Evolutionary conservation across 2,113 vertebrate species (phyloP).

Genomic region (Dissostichus mawsoni): DNA sequence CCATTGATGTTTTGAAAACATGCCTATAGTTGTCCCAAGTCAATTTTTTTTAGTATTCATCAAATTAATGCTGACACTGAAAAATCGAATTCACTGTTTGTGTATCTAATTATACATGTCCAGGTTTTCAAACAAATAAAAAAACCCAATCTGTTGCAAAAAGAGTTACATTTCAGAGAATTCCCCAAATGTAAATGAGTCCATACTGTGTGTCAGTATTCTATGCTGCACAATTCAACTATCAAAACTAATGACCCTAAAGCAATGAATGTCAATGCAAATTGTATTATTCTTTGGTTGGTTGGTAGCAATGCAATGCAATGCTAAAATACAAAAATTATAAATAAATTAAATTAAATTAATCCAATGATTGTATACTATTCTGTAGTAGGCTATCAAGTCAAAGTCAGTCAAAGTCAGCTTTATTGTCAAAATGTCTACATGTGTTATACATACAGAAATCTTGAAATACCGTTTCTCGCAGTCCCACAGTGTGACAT

Average conservation of each 20-base stretch:
- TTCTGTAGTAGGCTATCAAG: no score
- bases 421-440: no score
- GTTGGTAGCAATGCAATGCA: no score
- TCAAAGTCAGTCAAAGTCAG: no score
- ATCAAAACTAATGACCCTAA: neutral
- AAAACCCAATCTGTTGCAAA: neutral
- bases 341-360: no score
- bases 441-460: no score
- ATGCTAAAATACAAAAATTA: no score
- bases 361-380: no score
- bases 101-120: neutral
- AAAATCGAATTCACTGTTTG: neutral
- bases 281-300: no score
- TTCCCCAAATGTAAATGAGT: neutral
- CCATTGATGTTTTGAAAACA: no score
- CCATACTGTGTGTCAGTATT: neutral
- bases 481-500: no score
- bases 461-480: no score
- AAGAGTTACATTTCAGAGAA: neutral
- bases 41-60: slow-evolving; percentile 7
- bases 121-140: neutral
- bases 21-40: slow-evolving; percentile 16
- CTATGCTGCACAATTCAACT: neutral
- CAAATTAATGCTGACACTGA: neutral
- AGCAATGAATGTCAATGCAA: neutral